phyloP scores from a whole-genome alignment of 1,140 invertebrate species.

The Dryas iulia region DNA sequence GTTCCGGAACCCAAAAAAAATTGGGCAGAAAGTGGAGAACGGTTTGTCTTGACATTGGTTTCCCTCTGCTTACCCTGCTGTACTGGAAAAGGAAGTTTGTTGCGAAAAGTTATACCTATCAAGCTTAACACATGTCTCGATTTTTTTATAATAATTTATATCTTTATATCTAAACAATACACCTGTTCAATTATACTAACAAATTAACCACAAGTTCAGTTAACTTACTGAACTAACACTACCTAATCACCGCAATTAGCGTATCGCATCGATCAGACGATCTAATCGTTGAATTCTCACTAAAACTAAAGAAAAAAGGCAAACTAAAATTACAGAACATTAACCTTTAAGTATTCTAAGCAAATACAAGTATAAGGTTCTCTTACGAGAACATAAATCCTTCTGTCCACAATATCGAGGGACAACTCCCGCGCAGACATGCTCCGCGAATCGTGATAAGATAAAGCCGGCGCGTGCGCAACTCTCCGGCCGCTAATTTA shows the following conservation, averaged over 20 bases:
- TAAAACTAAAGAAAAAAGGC: slow-evolving; percentile 17
- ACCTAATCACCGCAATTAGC: neutral
- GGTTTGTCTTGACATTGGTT: too few relatives aligned
- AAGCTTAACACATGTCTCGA: too few relatives aligned
- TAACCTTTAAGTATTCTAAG: slow-evolving; percentile 13
- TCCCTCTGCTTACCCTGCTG: too few relatives aligned
- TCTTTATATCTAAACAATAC: neutral
- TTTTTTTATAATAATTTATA: too few relatives aligned
- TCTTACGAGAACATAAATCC: slow-evolving; percentile 52
- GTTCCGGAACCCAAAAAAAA: too few relatives aligned
- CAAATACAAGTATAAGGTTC: slow-evolving; percentile 37
- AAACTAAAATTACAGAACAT: slow-evolving; percentile 6
- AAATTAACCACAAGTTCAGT: neutral
- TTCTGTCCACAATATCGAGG: slow-evolving; percentile 43
- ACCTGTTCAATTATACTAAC: neutral
- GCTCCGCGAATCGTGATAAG: slow-evolving; percentile 62
- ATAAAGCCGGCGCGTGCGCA: slow-evolving; percentile 62
- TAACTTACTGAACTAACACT: neutral
- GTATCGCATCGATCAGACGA: neutral
- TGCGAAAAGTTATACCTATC: too few relatives aligned
- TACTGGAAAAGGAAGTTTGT: too few relatives aligned
- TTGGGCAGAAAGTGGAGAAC: too few relatives aligned
- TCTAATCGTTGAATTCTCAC: neutral
- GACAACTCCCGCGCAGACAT: slow-evolving; percentile 50
- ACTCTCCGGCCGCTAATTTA: slow-evolving; percentile 71